phyloP scores from a whole-genome alignment of 2,888 invertebrate species.

The Druceiella hillmani region DNA sequence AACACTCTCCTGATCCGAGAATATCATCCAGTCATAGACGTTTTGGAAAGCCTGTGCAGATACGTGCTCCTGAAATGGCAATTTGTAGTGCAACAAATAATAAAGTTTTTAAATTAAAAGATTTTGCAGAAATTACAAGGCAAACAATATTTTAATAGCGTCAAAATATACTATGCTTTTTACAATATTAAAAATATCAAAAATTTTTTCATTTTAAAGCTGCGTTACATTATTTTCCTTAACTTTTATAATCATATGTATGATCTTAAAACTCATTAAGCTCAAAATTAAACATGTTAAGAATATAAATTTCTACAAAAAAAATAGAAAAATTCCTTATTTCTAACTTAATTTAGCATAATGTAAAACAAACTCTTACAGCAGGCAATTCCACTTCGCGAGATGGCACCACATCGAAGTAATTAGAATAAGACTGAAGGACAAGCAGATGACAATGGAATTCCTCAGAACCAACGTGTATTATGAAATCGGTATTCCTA shows the following conservation, averaged over 20 bases:
- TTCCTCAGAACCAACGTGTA: constrained; percentile 59
- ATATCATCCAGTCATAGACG: constrained; percentile 80
- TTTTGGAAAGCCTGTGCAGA: constrained; percentile 59
- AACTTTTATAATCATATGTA: too few relatives aligned
- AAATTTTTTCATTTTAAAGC: too few relatives aligned
- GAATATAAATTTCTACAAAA: too few relatives aligned
- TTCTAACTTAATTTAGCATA: too few relatives aligned
- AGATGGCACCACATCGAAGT: constrained; percentile 49
- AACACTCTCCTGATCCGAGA: constrained; percentile 55
- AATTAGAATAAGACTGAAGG: constrained; percentile 62
- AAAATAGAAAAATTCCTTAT: too few relatives aligned
- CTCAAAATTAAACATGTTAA: too few relatives aligned
- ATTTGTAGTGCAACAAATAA: neutral
- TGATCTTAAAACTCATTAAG: too few relatives aligned
- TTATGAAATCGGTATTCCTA: constrained; percentile 64
- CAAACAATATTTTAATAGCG: too few relatives aligned
- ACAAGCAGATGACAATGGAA: constrained; percentile 66
- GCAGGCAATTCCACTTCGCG: constrained; percentile 36
- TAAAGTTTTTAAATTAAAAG: neutral
- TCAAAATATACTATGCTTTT: too few relatives aligned
- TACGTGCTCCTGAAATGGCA: constrained; percentile 34
- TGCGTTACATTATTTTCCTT: too few relatives aligned
- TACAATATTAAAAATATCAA: too few relatives aligned
- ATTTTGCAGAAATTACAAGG: too few relatives aligned
- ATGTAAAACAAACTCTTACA: constrained; percentile 35